Base-by-base conservation (phyloP, 2,888 invertebrate genomes). In the Microctonus aethiopoides region DNA sequence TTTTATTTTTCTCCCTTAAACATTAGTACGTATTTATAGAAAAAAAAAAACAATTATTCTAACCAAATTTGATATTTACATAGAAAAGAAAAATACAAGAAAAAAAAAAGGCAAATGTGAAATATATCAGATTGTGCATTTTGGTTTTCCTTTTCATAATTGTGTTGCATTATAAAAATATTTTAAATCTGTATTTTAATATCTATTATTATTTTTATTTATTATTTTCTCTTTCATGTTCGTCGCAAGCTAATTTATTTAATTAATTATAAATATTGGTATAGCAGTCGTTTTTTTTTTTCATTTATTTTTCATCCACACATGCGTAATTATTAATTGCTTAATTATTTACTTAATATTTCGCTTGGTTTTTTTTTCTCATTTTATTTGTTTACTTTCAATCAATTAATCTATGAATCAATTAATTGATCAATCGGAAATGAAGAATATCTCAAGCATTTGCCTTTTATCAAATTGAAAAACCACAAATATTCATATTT, bases 51-150 rank as follows among this genome's bases (percentile, higher is more conserved):
- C 3, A 29, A 46, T 86, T 85, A 83, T 79, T 76, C 83, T 85
- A 86, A 79, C 83, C 86, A 84, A 81, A 81, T 81, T n/a, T 81
- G 76, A 83, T 85, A 86, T 86, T 79, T 85, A 86, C 84, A 86
- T 84, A 82, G 82, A 13, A 13, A 41, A 16, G n/a, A 41, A 16
- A n/a, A 39, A 39, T 3, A 39, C 13, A 13, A 39, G 16, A 46
- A 46, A 46, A 46, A n/a, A 39, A 46, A 84, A 86, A 86, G 86
- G 84, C 86, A 86, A 85, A 85, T 82, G 85, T 85, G 84, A 84
- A 83, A 84, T 85, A 16, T 16, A 85, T 83, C 84, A 82, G 85
- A 84, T 82, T 76, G 74, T 76, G 74, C 74, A 65, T 78, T 74
- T 67, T 76, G 68, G 10, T 56, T 66, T 39, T 72, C 67, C 67